Percentiles rank a stretch among this genome's conserved stretches.
These are phyloP conservation scores for Diadema setosum DNA, from an alignment of 35 echinoderm and acorn worm species.

Conservation along the genomic window DNA sequence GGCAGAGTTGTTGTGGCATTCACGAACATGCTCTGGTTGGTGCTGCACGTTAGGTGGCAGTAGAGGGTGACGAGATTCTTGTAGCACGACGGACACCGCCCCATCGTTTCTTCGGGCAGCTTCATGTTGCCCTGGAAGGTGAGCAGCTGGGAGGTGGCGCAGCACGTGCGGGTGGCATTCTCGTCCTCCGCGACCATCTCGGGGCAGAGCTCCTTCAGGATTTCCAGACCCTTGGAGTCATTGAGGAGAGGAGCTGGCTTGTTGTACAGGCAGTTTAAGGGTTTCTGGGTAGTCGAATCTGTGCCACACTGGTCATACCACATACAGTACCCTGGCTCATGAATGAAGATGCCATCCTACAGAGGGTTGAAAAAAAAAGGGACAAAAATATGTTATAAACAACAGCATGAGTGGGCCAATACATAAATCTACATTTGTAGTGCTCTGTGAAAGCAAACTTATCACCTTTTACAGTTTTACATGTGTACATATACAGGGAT, in stretches of 20 bases:
- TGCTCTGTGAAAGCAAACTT: neutral
- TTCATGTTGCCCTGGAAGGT: constrained; percentile 51
- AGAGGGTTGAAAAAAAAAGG: neutral
- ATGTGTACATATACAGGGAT: no score
- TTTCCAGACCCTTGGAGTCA: constrained; percentile 48
- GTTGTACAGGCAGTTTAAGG: constrained; percentile 83
- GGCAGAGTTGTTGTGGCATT: constrained; percentile 37
- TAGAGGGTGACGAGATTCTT: constrained; percentile 76
- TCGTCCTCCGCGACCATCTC: constrained; percentile 29
- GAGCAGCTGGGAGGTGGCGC: constrained; percentile 40
- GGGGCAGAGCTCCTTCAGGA: constrained; percentile 76
- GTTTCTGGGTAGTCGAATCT: neutral
- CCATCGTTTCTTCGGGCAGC: constrained; percentile 54
- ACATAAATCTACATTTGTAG: neutral
- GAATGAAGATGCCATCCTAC: neutral
- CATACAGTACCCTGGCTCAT: constrained; percentile 78
- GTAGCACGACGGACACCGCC: constrained; percentile 84
- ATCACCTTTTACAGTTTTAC: no score
- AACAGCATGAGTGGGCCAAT: neutral
- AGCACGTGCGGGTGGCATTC: constrained; percentile 66
- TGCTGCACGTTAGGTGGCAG: constrained; percentile 72
- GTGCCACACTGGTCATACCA: constrained; percentile 73
- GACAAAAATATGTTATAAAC: neutral
- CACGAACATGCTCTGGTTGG: constrained; percentile 69
- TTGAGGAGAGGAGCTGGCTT: constrained; percentile 35